Base-by-base conservation (phyloP, 1,140 invertebrate genomes). In the Onthophagus taurus region DNA sequence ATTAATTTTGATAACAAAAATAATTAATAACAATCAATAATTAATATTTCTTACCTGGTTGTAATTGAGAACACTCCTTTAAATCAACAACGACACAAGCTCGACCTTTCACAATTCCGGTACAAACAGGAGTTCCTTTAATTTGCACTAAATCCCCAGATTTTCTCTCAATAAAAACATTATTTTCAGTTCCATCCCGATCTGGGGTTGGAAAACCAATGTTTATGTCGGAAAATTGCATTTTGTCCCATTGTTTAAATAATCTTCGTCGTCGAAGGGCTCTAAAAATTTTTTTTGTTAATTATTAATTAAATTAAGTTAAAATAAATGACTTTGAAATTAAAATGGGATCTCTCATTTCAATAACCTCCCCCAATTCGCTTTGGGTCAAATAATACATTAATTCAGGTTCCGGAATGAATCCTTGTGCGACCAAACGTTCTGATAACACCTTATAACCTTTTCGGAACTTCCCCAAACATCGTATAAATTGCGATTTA, bases 121-220 rank as follows among this genome's bases (percentile, higher is more conserved):
- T 64, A 54, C 72, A 83, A 0, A 87, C 83, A 2, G 85, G 76
- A 7, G 83, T 83, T 14, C 81, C 85, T 56, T 58, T 49, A 21
- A 81, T 49, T 31, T 55, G 62, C 7, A 55, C 53, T 7, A 7
- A n/a, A 42, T 57, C 62, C 44, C 55, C 20, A 44, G 53, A 8
- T 41, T 42, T 5, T 24, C 21, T 30, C 7, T 4, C 12, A 6
- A 12, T 9, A 6, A 7, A 6, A 6, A 33, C 5, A 29, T 31
- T 41, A 26, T 7, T 26, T 30, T 47, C 38, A 2, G 8, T n/a
- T n/a, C 47, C 31, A 20, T 44, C 47, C 59, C 35, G 5, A 67
- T 51, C 16, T 13, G 75, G 74, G 31, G 64, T 34, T 6, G 76
- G 73, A 53, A 73, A 69, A 36, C 83, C 83, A n/a, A 55, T 60